A percentile compares a stretch with the other conserved stretches of the same genome.
These are phyloP conservation scores for Crocodylus rhombifer DNA, from an alignment of 2,797 vertebrate genomes.

Conservation along the genomic window DNA sequence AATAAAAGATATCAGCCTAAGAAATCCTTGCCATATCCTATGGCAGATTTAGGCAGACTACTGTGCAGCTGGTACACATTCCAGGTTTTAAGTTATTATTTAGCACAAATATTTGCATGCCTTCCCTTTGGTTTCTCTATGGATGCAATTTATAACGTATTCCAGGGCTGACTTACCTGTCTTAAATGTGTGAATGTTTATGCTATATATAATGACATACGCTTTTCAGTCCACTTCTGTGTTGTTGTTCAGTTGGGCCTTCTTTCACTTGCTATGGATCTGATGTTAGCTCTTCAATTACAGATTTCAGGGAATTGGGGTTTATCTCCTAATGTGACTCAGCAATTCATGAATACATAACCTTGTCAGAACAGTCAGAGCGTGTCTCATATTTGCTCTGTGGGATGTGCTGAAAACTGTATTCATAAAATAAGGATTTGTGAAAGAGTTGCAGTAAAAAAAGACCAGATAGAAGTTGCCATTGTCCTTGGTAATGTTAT, in stretches of 20 bases:
- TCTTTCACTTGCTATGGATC: constrained; percentile 49
- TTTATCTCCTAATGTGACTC: constrained; percentile 60
- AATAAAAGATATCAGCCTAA: too few species aligned
- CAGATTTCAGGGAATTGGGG: constrained; percentile 38
- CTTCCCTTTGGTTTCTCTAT: background rate
- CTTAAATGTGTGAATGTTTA: constrained; percentile 13
- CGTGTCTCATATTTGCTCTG: constrained; percentile 22
- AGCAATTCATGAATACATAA: constrained; percentile 67
- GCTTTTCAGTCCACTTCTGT: background rate
- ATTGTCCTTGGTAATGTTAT: too few species aligned
- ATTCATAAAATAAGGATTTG: background rate
- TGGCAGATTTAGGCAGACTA: background rate
- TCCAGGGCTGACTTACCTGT: background rate
- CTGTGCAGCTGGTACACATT: background rate
- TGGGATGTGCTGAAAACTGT: background rate
- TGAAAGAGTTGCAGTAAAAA: too few species aligned
- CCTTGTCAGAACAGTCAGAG: constrained; percentile 52
- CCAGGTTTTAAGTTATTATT: background rate
- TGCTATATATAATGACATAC: background rate
- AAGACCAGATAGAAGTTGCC: too few species aligned
- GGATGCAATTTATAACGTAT: background rate
- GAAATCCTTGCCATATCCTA: background rate
- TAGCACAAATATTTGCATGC: background rate
- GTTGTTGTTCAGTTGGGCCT: background rate
- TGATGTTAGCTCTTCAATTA: constrained; percentile 53